phyloP scores from a whole-genome alignment of 2,888 invertebrate genomes.

The Andrena camellia region DNA sequence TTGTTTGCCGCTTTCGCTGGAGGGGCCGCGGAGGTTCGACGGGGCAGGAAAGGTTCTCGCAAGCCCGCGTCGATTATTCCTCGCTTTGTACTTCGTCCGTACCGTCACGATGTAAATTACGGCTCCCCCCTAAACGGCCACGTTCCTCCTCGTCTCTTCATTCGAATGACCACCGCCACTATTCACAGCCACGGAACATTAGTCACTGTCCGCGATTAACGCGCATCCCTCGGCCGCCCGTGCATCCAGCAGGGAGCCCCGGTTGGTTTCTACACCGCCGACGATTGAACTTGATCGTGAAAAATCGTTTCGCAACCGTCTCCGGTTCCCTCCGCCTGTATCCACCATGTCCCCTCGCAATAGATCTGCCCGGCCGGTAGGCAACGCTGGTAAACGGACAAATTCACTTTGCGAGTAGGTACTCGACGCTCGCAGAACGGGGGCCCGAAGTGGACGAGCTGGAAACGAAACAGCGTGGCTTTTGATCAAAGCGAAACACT shows the following conservation, averaged over 20 bases:
- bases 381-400: not conserved
- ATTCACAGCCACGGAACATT: constrained; percentile 63
- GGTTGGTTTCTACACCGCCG: constrained; percentile 34
- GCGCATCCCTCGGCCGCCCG: constrained; percentile 66
- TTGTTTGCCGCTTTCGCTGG: too few relatives aligned
- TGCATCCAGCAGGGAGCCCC: constrained; percentile 31
- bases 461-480: constrained; percentile 14
- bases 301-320: constrained; percentile 55
- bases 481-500: constrained; percentile 37
- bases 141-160: constrained; percentile 63
- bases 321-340: constrained; percentile 41
- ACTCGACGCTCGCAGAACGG: not conserved
- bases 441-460: constrained; percentile 4
- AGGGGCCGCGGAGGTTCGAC: not conserved
- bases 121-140: constrained; percentile 55
- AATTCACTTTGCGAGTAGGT: constrained; percentile 11
- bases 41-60: not conserved
- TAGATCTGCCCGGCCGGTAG: not conserved
- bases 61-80: constrained; percentile 58
- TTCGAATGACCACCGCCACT: constrained; percentile 59
- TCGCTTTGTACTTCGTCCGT: constrained; percentile 53
- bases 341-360: not conserved
- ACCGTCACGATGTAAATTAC: constrained; percentile 63
- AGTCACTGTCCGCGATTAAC: constrained; percentile 74
- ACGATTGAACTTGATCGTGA: constrained; percentile 70